Percentiles rank a stretch among this genome's conserved stretches.
These are phyloP conservation scores for Takifugu ocellatus DNA, from an alignment of 2,797 vertebrate species.

Conservation along the genomic window DNA sequence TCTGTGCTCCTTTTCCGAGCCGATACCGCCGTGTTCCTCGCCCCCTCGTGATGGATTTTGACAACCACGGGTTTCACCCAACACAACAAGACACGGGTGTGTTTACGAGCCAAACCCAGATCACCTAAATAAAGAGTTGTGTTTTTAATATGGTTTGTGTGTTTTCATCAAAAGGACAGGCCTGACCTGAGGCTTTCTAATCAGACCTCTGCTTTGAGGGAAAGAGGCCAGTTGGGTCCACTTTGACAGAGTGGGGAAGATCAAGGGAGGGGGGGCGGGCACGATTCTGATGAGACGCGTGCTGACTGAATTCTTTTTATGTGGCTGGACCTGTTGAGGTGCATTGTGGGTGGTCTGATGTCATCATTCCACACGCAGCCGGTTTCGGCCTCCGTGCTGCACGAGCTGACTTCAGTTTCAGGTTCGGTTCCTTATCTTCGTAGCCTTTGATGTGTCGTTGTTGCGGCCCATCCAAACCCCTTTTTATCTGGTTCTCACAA, in stretches of 20 bases:
- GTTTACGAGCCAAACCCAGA: constrained; percentile 13
- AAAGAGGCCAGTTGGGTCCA: constrained; percentile 6
- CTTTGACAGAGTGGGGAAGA: constrained; percentile 8
- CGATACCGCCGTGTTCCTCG: constrained; percentile 11
- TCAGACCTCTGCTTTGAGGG: background rate
- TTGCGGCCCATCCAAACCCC: constrained; percentile 23
- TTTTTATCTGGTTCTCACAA: constrained; percentile 8
- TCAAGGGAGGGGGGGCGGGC: constrained; percentile 1
- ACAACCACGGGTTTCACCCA: constrained; percentile 14
- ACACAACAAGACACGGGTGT: constrained; percentile 16
- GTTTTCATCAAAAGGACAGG: constrained; percentile 11
- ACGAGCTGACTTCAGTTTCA: constrained; percentile 50
- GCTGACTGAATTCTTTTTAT: constrained; percentile 44
- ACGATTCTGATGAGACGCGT: background rate
- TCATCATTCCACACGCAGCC: constrained; percentile 54
- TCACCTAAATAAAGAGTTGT: background rate
- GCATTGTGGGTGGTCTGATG: constrained; percentile 71
- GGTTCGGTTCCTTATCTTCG: constrained; percentile 26
- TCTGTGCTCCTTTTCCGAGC: too few species aligned
- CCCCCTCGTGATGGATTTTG: constrained; percentile 45
- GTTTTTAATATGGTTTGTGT: background rate
- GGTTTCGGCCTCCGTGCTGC: constrained; percentile 59
- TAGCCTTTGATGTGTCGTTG: constrained; percentile 48
- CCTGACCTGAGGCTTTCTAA: constrained; percentile 16
- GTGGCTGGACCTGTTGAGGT: constrained; percentile 65